These are phyloP conservation scores for Drosophila setosimentum DNA, from an alignment of 2,888 invertebrate species.

Conservation along the genomic window DNA sequence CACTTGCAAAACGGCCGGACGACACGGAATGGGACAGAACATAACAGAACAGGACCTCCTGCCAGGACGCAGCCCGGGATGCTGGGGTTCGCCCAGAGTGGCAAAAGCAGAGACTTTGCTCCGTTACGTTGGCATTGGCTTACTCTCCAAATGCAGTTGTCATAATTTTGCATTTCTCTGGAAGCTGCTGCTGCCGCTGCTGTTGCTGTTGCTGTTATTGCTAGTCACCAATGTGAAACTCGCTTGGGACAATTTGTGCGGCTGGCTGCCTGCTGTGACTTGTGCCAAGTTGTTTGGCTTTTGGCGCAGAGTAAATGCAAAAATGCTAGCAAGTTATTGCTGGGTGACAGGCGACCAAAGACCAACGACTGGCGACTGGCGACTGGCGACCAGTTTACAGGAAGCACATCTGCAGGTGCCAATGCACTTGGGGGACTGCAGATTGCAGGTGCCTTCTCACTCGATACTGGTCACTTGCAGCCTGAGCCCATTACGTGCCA, in stretches of 20 bases:
- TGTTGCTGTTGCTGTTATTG: conserved; percentile 6
- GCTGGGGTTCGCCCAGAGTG: conserved; percentile 9
- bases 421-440: conserved; percentile 21
- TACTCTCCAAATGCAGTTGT: conserved; percentile 80
- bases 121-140: conserved; percentile 52
- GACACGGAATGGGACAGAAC: conserved; percentile 42
- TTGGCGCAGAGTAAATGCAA: conserved; percentile 50
- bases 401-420: conserved; percentile 54
- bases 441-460: conserved; percentile 30
- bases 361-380: conserved; percentile 35
- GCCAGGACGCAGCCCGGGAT: conserved; percentile 20
- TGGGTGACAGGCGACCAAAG: conserved; percentile 55
- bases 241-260: conserved; percentile 66
- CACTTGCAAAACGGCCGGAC: conserved; percentile 75
- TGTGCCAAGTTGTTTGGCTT: conserved; percentile 73
- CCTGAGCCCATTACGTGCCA: conserved; percentile 68
- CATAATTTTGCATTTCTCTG: conserved; percentile 79
- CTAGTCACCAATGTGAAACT: conserved; percentile 32
- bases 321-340: conserved; percentile 60
- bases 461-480: conserved; percentile 28
- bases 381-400: conserved; percentile 51
- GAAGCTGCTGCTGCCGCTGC: conserved; percentile 18
- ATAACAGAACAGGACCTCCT: conserved; percentile 31
- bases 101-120: conserved; percentile 19
- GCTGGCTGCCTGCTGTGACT: conserved; percentile 74